Base-by-base conservation (phyloP, 2,113 vertebrate species). In the Anarrhichthys ocellatus region DNA sequence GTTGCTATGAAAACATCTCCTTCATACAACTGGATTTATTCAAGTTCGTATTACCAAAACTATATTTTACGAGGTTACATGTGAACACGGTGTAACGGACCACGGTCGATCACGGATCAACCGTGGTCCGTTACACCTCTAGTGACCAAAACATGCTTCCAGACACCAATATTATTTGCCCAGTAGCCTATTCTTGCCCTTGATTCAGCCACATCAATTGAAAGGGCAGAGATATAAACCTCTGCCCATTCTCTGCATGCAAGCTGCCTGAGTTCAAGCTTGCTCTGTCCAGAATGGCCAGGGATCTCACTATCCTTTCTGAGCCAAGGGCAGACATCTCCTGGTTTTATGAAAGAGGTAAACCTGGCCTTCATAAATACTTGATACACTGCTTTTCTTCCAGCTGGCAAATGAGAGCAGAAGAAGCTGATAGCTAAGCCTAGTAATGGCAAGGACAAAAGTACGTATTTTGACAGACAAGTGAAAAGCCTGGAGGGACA, bases 331-430 rank as follows among this genome's bases (percentile, higher is more conserved):
- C 89, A 85, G 88, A 78, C 73, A 81, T 81, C 82, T 86, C 87
- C 82, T 59, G 73, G 80, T 87, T 93, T 91, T 85, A 93, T 86
- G 73, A 82, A 69, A 69, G 87, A 86, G 80, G 81, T 89, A 91
- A 92, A 91, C 78, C 85, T 78, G 76, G 67, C 73, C 89, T 89
- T 90, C 82, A 88, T 94, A 91, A 94, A 94, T 88, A 91, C 88
- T 91, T 92, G 85, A 93, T 50, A 76, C 59, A 42, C 27, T 52
- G 69, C 46, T 90, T 87, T 84, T 84, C 69, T 83, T 73, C 71
- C 61, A 87, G 78, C 74, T 84, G 77, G 78, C 80, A 81, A 82
- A 87, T 75, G 78, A 17, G 29, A 86, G 81, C 68, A 74, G 64
- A 73, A 64, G 38, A 70, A 83, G 78, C 71, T 67, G 73, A 71